Evolutionary conservation across 2,797 vertebrate genomes (phyloP).

Genomic region (Sebastes minor): DNA sequence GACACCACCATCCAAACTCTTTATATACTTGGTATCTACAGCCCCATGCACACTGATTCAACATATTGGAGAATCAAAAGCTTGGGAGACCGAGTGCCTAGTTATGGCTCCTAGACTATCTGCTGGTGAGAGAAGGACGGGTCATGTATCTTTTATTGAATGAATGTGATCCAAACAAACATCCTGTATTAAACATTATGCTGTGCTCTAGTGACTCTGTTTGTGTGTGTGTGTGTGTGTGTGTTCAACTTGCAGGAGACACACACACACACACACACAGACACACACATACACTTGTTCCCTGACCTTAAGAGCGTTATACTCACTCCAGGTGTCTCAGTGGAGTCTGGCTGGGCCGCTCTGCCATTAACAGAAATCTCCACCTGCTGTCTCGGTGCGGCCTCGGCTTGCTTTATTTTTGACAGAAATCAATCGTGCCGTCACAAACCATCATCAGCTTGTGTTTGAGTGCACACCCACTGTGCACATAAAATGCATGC

Average conservation of each 20-base stretch:
- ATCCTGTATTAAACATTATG: not conserved
- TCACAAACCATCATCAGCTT: constrained; percentile 56
- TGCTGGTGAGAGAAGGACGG: not conserved
- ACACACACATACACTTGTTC: constrained; percentile 15
- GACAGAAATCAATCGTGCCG: constrained; percentile 67
- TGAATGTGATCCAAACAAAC: not conserved
- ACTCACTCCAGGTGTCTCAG: constrained; percentile 57
- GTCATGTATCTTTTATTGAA: not conserved
- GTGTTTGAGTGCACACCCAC: constrained; percentile 50
- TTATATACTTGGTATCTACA: not conserved
- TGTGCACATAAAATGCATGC: constrained; percentile 41
- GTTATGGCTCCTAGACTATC: not conserved
- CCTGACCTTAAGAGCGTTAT: constrained; percentile 48
- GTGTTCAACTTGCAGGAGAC: not conserved
- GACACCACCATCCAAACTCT: not conserved
- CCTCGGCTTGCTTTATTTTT: constrained; percentile 47
- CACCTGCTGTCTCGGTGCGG: constrained; percentile 58
- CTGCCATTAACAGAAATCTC: constrained; percentile 65
- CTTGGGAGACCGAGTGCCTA: not conserved
- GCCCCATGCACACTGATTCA: not conserved
- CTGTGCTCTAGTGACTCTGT: not conserved
- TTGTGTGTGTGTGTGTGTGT: not conserved
- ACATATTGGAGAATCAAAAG: not conserved
- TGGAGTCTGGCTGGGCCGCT: constrained; percentile 30
- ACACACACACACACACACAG: not conserved